These are phyloP conservation scores for Tipula lateralis DNA, from an alignment of 2,888 invertebrate species.

Conservation along the genomic window DNA sequence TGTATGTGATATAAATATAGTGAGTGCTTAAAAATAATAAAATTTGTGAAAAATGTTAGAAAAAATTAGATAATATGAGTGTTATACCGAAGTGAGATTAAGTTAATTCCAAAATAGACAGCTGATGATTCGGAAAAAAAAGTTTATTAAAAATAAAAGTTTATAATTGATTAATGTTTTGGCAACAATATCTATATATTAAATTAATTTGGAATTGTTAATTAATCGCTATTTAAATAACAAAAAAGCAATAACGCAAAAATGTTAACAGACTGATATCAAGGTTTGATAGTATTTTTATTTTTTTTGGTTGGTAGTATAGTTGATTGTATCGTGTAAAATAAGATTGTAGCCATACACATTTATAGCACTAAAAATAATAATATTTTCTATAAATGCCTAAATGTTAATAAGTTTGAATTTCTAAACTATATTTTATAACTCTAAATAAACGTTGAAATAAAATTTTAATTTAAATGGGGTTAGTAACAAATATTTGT, in stretches of 20 bases:
- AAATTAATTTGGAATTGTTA: neutral
- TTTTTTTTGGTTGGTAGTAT: neutral
- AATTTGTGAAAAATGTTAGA: neutral
- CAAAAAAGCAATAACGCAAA: neutral
- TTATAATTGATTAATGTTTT: neutral
- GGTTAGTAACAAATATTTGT: too few species aligned
- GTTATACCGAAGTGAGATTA: neutral
- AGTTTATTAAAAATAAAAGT: neutral
- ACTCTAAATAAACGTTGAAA: neutral
- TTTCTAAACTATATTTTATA: too few species aligned
- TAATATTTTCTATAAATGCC: too few species aligned
- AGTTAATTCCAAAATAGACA: neutral
- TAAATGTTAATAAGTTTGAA: too few species aligned
- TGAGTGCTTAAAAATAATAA: neutral
- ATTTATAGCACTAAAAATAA: too few species aligned
- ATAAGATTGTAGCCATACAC: neutral
- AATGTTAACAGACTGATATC: constrained; percentile 27
- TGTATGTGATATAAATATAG: neutral
- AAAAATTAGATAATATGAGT: neutral
- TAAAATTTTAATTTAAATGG: neutral
- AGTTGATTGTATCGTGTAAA: neutral
- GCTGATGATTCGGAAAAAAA: neutral
- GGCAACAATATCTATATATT: neutral
- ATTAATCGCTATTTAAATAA: neutral
- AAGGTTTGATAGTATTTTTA: constrained; percentile 3